These are phyloP conservation scores for Agrochola lychnidis DNA, from an alignment of 2,888 invertebrate species.

Conservation along the genomic window DNA sequence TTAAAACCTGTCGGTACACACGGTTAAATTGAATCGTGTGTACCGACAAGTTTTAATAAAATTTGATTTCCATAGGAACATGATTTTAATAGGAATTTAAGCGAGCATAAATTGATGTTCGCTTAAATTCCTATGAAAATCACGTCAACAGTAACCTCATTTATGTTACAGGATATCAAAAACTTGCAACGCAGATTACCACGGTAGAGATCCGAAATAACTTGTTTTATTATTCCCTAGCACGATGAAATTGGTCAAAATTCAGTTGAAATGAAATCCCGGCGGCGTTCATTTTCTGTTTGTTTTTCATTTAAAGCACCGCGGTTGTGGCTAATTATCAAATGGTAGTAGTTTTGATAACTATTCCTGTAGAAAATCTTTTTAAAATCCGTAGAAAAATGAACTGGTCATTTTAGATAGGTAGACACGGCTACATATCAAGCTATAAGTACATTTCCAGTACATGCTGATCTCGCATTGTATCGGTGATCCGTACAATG, in stretches of 20 bases:
- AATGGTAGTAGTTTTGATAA: background rate
- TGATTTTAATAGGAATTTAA: too few relatives aligned
- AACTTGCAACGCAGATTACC: background rate
- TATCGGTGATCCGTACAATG: too few relatives aligned
- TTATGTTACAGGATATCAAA: slow-evolving; percentile 4
- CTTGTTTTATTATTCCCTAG: background rate
- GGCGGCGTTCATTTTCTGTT: slow-evolving; percentile 7
- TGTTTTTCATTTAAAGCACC: background rate
- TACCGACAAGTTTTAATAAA: too few relatives aligned
- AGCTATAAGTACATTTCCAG: too few relatives aligned
- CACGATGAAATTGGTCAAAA: slow-evolving; percentile 3
- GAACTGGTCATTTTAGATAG: background rate
- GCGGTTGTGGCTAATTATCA: background rate
- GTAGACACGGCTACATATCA: too few relatives aligned
- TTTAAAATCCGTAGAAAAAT: background rate
- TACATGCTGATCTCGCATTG: too few relatives aligned
- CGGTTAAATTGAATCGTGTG: background rate
- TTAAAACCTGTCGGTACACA: background rate
- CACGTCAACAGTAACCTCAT: background rate
- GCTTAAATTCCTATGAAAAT: background rate
- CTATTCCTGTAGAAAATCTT: background rate
- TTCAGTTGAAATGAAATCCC: slow-evolving; percentile 13
- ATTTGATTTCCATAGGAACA: too few relatives aligned
- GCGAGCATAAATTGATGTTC: background rate
- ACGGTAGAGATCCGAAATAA: background rate